Conservation (phyloP, 2,113 vertebrate genomes). For the Cyphomyrus discorhynchus region DNA sequence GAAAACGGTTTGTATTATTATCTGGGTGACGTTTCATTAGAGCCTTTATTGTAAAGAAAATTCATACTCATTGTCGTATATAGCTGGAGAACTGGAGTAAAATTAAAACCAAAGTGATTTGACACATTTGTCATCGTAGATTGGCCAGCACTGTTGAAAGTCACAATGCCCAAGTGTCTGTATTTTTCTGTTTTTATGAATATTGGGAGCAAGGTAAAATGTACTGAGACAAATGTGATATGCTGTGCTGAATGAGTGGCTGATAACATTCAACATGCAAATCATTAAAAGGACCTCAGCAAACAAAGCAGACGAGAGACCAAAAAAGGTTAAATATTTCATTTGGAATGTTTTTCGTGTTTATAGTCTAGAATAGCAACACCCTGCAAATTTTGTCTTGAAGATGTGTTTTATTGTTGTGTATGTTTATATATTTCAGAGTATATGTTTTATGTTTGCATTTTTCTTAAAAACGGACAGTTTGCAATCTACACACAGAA, state of each 20-base stretch:
- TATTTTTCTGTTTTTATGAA: background rate
- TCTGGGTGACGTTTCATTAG: background rate
- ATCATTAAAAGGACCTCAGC: conserved; percentile 33
- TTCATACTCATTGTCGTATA: background rate
- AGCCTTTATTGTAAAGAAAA: background rate
- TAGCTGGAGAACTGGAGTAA: background rate
- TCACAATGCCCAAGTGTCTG: background rate
- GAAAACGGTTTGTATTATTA: background rate
- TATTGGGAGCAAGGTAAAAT: conserved; percentile 11
- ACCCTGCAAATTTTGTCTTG: conserved; percentile 51
- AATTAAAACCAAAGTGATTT: conserved; percentile 15
- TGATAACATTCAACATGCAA: conserved; percentile 31
- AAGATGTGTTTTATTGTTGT: conserved; percentile 39
- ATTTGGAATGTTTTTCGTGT: conserved; percentile 30
- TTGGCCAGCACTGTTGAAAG: background rate
- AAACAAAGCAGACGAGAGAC: conserved; percentile 3
- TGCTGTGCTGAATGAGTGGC: conserved; percentile 19
- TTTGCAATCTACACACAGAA: conserved; percentile 17
- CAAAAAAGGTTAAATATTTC: conserved; percentile 15
- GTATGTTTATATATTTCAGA: conserved; percentile 45
- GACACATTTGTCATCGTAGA: background rate
- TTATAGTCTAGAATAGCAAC: conserved; percentile 28
- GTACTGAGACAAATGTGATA: conserved; percentile 17
- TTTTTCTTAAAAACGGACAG: conserved; percentile 29
- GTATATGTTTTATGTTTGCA: conserved; percentile 27